Evolutionary conservation across 2,113 vertebrate genomes (phyloP), one percentile per base, ranked within the genome.

Genomic region (Microcebus murinus): DNA sequence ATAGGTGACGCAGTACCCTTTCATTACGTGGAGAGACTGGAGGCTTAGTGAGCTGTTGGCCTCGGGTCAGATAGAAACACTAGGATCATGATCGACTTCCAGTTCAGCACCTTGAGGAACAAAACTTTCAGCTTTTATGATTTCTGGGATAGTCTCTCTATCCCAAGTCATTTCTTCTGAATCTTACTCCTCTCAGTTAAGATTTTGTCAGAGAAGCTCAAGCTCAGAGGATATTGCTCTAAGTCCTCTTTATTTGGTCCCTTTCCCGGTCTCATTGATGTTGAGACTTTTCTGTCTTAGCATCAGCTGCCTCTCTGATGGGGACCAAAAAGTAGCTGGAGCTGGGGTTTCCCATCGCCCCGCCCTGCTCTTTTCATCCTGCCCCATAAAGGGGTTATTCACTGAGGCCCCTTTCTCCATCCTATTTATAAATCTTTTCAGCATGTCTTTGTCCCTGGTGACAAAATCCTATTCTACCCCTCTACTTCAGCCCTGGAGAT

Each of bases 361-460:
- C 18, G 71, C 21, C 36, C 67, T 2, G 0, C 65, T 55, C 73
- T 82, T 88, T 68, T 48, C 59, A 21, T 85, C 79, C 70, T 36
- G 15, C 15, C 59, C 91, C 79, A 95, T 86, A 83, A 94, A 90
- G 87, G 55, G 68, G 34, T 65, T 91, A 87, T 92, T 96, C 91
- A 71, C 3, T 0, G 45, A 90, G 77, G 82, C 4, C 52, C 25
- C 68, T 87, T 88, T 77, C 82, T 89, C 84, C n/a, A 83, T 70
- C 21, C 94, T 96, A 87, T 93, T 94, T 94, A 93, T 95, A 95
- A 87, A 65, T 61, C 71, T 71, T 80, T 81, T 82, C 59, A 85
- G 65, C 10, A 0, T 63, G 50, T 77, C 63, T 96, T 92, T 94
- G 86, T 95, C 45, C 29, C 39, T 45, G 55, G n/a, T 48, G 70